These are phyloP conservation scores for Orthonevra nobilis DNA, from an alignment of 2,888 invertebrate genomes.

Conservation along the genomic window DNA sequence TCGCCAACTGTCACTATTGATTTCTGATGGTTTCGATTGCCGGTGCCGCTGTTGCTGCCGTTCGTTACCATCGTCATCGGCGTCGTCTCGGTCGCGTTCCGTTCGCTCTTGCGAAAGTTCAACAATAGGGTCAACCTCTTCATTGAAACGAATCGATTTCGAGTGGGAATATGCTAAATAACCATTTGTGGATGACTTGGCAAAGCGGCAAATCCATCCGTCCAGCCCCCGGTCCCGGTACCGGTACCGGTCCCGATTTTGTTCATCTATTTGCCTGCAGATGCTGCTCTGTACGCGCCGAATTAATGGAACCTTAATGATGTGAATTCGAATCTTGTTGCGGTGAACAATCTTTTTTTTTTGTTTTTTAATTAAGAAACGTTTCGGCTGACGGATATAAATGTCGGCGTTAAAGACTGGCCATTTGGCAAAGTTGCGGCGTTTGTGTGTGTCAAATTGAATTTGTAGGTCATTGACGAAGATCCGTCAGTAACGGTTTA, in stretches of 20 bases:
- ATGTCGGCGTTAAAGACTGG: neutral
- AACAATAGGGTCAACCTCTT: slow-evolving; percentile 60
- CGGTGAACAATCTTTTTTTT: slow-evolving; percentile 23
- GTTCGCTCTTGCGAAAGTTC: slow-evolving; percentile 69
- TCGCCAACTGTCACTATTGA: slow-evolving; percentile 63
- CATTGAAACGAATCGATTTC: slow-evolving; percentile 62
- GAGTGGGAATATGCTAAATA: slow-evolving; percentile 68
- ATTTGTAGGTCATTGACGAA: slow-evolving; percentile 42
- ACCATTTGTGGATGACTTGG: slow-evolving; percentile 73
- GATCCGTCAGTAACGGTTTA: slow-evolving; percentile 4
- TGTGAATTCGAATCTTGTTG: slow-evolving; percentile 33
- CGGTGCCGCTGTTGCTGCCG: slow-evolving; percentile 9
- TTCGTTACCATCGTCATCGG: too few relatives aligned
- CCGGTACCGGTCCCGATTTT: slow-evolving; percentile 15
- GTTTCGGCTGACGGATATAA: slow-evolving; percentile 20
- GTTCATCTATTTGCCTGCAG: slow-evolving; percentile 20
- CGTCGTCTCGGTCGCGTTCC: too few relatives aligned
- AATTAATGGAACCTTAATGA: slow-evolving; percentile 62
- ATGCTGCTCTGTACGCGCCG: slow-evolving; percentile 6
- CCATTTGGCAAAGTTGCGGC: slow-evolving; percentile 30
- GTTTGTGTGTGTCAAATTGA: slow-evolving; percentile 17
- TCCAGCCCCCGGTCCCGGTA: neutral
- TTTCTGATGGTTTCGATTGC: slow-evolving; percentile 57
- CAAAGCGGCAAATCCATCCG: slow-evolving; percentile 23
- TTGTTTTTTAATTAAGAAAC: slow-evolving; percentile 10